Percentiles rank a stretch among this genome's conserved stretches.
Conservation (phyloP, 1,140 invertebrate genomes). For the Ephestia elutella region DNA sequence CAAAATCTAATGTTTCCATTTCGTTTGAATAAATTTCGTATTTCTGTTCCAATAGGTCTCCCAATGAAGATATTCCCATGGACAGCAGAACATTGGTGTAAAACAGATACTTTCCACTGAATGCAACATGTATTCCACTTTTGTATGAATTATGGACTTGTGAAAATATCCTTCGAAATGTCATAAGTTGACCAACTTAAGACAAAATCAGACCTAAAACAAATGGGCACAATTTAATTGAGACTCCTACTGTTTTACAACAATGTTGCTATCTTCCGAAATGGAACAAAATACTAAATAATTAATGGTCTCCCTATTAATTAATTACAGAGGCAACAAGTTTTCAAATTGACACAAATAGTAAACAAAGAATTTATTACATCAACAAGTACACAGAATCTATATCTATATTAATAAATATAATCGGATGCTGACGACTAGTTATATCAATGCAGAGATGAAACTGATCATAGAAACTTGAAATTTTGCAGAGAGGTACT, state of each 20-base stretch:
- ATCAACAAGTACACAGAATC: no score
- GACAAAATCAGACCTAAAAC: slow-evolving; percentile 27
- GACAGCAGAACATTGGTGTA: slow-evolving; percentile 89
- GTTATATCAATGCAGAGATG: no score
- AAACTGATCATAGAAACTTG: no score
- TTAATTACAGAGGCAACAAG: no score
- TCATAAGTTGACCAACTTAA: slow-evolving; percentile 18
- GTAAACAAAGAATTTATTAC: no score
- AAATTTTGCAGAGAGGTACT: no score
- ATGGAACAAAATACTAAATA: no score
- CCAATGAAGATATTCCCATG: slow-evolving; percentile 80
- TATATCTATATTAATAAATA: no score
- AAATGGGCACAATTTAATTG: slow-evolving; percentile 13
- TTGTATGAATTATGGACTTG: slow-evolving; percentile 29
- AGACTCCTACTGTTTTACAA: slow-evolving; percentile 20
- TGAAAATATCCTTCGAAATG: slow-evolving; percentile 34
- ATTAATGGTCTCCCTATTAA: no score
- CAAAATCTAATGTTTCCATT: slow-evolving; percentile 76
- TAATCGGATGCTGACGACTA: no score
- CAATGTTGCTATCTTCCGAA: slow-evolving; percentile 10
- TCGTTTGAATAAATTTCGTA: slow-evolving; percentile 81
- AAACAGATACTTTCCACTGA: slow-evolving; percentile 82
- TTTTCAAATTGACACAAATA: no score
- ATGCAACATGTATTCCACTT: slow-evolving; percentile 49
- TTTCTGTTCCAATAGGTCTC: slow-evolving; percentile 88